Base-by-base conservation (phyloP, 1,140 invertebrate genomes). In the Conus ventricosus region DNA sequence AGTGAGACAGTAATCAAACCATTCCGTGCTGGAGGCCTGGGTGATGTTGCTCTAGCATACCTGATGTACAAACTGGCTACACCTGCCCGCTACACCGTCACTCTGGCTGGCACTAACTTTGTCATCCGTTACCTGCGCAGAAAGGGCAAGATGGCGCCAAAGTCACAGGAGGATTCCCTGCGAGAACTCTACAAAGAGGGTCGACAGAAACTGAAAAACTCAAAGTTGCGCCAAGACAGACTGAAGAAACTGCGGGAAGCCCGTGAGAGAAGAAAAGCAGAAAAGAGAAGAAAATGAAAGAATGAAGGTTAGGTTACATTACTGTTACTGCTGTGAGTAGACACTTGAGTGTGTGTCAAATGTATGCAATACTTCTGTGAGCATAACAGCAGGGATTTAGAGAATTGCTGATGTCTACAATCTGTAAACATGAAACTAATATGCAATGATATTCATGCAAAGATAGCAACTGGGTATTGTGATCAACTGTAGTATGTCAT, bases 1-100 rank as follows among this genome's bases (percentile, higher is more conserved):
- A 97, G 97, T 95, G 97, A 98, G 92, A 96, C 95, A 89, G 96
- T 98, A 53, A 96, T 98, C 57, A 96, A 97, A 78, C 96, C 97
- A 82, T 95, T 99, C 85, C 96, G 96, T 93, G 96, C 97, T 88
- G 96, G 96, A 92, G 90, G 92, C 25, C 97, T 98, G 92, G 98
- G 98, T n/a, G 97, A 98, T 95, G 96, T 98, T 93, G 98, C 98
- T 23, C 96, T 99, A 25, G 96, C 98, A 0, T 98, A 98, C 95
- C 97, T 97, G 8, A 96, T 98, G 92, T 99, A 99, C 94, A 99
- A 99, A 96, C 96, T 99, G 90, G 97, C 97, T 23, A 98, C 98
- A 39, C 98, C 98, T 3, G 92, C 97, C 23, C 96, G 98, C 91
- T 99, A 99, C 95, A 97, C 97, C 5, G 97, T 99, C 1, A 99